Evolutionary conservation across 35 echinoderm and acorn worm genomes (phyloP).

Genomic region (Apostichopus californicus): DNA sequence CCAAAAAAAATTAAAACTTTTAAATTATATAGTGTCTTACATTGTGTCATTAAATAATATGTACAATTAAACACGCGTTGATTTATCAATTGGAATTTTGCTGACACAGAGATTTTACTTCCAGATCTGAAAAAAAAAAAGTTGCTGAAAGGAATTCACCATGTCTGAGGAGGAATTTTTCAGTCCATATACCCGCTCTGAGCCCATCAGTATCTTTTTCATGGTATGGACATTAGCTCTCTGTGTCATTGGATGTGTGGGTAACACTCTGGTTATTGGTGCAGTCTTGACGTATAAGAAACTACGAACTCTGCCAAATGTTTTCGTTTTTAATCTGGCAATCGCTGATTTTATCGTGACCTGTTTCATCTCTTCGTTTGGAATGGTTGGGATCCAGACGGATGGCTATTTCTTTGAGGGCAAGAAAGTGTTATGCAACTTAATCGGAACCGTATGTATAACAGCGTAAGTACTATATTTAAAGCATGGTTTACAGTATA

Average conservation of each 20-base stretch:
- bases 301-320: constrained; percentile 63
- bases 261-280: constrained; percentile 51
- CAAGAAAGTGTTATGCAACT: constrained; percentile 63
- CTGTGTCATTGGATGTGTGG: constrained; percentile 12
- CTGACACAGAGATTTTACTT: too few relatives aligned
- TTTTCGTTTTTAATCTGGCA: constrained; percentile 84
- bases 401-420: constrained; percentile 51
- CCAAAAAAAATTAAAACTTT: too few relatives aligned
- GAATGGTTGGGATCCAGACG: constrained; percentile 56
- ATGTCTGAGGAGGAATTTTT: background rate
- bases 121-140: too few relatives aligned
- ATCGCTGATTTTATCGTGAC: constrained; percentile 81
- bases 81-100: too few relatives aligned
- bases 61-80: too few relatives aligned
- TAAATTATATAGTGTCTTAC: too few relatives aligned
- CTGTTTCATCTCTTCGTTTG: constrained; percentile 64
- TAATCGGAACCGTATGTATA: constrained; percentile 70
- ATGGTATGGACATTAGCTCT: constrained; percentile 30
- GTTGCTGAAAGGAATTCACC: background rate
- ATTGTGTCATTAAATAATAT: too few relatives aligned
- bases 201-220: constrained; percentile 11
- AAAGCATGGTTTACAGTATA: background rate
- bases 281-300: constrained; percentile 56
- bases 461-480: constrained; percentile 41
- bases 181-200: background rate